These are phyloP conservation scores for Ceratoteleas bidentatus DNA, from an alignment of 1,140 invertebrate genomes.

Conservation along the genomic window DNA sequence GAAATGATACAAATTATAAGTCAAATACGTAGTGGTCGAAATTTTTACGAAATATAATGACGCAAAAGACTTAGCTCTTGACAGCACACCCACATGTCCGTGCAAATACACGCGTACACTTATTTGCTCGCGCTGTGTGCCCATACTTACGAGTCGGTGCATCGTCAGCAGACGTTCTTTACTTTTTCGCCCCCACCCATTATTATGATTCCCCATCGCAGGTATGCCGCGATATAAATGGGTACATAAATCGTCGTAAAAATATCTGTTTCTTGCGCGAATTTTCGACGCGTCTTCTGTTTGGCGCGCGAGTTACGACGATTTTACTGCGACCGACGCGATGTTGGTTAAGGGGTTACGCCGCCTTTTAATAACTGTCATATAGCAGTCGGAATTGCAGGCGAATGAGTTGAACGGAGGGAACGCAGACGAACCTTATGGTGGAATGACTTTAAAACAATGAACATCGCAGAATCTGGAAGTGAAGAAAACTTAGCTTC, in stretches of 20 bases:
- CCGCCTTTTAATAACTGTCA: slow-evolving; percentile 10
- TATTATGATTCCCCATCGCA: slow-evolving; percentile 20
- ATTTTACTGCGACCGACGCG: slow-evolving; percentile 1
- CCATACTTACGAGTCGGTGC: slow-evolving; percentile 33
- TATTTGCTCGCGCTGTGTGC: slow-evolving; percentile 33
- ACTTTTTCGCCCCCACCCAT: background rate
- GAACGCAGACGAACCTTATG: background rate
- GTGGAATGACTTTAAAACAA: background rate
- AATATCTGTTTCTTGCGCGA: slow-evolving; percentile 36
- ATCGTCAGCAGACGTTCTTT: slow-evolving; percentile 25
- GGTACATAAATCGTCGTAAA: slow-evolving; percentile 39
- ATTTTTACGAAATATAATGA: background rate
- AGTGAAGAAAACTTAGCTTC: too few species aligned
- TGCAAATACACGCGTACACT: slow-evolving; percentile 22
- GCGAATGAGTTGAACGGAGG: background rate
- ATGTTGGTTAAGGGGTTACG: background rate
- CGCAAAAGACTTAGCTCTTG: background rate
- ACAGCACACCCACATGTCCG: slow-evolving; percentile 13
- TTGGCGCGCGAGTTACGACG: too few species aligned
- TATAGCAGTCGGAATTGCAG: too few species aligned
- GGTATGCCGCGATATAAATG: slow-evolving; percentile 42
- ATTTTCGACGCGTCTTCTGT: slow-evolving; percentile 13
- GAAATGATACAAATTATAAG: too few species aligned
- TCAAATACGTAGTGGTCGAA: too few species aligned
- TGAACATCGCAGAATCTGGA: too few species aligned